Evolutionary conservation across 2,797 vertebrate genomes (phyloP).

Genomic region (Euthynnus affinis): DNA sequence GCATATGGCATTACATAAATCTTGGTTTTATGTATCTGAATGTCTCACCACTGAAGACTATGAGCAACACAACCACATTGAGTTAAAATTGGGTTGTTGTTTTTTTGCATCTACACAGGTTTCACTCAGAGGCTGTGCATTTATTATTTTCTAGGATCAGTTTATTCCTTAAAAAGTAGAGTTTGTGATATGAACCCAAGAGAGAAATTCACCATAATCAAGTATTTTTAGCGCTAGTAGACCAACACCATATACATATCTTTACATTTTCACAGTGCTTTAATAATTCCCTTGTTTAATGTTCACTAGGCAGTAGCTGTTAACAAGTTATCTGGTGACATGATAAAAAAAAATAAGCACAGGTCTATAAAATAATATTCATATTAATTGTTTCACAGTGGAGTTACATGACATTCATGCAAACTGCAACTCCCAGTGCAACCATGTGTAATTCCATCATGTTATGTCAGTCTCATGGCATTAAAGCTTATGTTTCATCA

Average conservation of each 20-base stretch:
- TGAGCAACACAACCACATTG: not conserved
- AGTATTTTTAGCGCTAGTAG: not conserved
- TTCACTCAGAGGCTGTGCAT: not conserved
- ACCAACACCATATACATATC: not conserved
- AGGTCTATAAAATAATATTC: not conserved
- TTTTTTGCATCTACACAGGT: not conserved
- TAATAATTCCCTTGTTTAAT: not conserved
- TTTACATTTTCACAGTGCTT: not conserved
- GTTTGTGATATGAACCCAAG: too few relatives aligned
- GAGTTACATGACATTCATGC: too few relatives aligned
- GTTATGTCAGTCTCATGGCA: too few relatives aligned
- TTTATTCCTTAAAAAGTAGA: not conserved
- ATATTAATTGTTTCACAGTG: too few relatives aligned
- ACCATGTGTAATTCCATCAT: too few relatives aligned
- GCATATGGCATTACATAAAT: not conserved
- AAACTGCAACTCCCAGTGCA: too few relatives aligned
- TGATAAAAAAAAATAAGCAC: not conserved
- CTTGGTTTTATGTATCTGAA: not conserved
- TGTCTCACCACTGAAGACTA: not conserved
- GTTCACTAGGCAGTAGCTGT: not conserved
- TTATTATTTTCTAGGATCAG: not conserved
- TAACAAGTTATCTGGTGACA: not conserved
- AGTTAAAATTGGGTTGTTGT: not conserved
- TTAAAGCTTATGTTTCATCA: too few relatives aligned
- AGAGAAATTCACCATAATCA: not conserved